Conservation (phyloP, 2,113 vertebrate species). For the Cygnus buccinator region DNA sequence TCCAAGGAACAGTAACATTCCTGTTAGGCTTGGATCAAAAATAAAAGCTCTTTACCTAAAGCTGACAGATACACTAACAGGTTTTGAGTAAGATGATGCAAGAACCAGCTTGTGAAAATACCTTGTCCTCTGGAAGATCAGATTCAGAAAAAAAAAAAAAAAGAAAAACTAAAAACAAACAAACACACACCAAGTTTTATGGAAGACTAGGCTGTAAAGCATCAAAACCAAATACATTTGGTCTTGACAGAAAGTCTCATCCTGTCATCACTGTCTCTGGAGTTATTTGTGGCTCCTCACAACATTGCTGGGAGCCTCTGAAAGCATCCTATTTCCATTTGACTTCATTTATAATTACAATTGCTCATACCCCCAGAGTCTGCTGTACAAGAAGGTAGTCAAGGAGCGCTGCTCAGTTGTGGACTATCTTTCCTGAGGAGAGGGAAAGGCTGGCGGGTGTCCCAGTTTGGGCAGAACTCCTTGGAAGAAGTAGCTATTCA, state of each 20-base stretch:
- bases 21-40: neutral
- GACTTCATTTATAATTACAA: fast-evolving
- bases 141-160: neutral
- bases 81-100: neutral
- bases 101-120: neutral
- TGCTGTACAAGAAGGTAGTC: neutral
- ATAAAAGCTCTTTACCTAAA: neutral
- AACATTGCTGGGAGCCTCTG: neutral
- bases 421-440: neutral
- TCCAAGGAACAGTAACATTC: neutral
- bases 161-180: no score
- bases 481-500: neutral
- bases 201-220: neutral
- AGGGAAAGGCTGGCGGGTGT: neutral
- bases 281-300: neutral
- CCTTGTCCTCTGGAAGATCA: neutral
- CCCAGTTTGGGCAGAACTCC: neutral
- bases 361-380: neutral
- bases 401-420: neutral
- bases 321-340: no score
- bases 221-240: neutral
- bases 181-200: fast-evolving
- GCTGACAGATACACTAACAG: neutral
- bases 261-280: neutral
- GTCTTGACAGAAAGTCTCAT: fast-evolving